Evolutionary conservation across 2,797 vertebrate species (phyloP), one percentile per base, ranked within the genome.

Genomic region (Nannoperca obscura): DNA sequence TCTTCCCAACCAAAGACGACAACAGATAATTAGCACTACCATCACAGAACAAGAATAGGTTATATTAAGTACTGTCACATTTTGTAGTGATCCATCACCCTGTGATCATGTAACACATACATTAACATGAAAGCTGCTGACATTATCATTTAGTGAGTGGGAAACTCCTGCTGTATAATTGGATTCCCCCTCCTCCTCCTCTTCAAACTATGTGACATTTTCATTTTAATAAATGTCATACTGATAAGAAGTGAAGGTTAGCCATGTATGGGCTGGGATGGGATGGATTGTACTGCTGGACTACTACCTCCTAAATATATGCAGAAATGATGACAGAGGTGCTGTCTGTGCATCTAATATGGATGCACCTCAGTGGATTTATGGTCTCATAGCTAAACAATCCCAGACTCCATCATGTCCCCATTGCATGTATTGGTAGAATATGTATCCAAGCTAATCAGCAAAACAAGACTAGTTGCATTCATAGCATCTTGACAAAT

Each of bases 151-250:
- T 94, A 93, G 86, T 74, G 67, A 85, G 64, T 67, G 65, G 60
- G 49, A 84, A 86, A 95, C 90, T 92, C 91, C 89, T 84, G 90
- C 59, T 62, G 55, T 49, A 46, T 95, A 95, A 97, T 95, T 96
- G 95, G 95, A 95, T 96, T 96, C 38, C 22, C 34, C 71, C 57
- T 47, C 42, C 22, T 78, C 71, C 53, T 47, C 42, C 22, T 78
- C 75, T 44, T 76, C 69, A 80, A 84, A 90, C 91, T 95, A 95
- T 95, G 95, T 93, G 94, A 94, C 96, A 97, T 97, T 97, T 97
- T 94, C 95, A 97, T 96, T 96, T 96, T 96, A 96, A 97, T 96
- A 73, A 95, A 95, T 92, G 89, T 94, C 92, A 74, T 85, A 89
- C 89, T 95, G 95, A 95, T 81, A 86, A 94, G 94, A 94, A 88